Evolutionary conservation across 2,113 vertebrate genomes (phyloP), one percentile per base, ranked within the genome.

Genomic region (Toxostoma redivivum): DNA sequence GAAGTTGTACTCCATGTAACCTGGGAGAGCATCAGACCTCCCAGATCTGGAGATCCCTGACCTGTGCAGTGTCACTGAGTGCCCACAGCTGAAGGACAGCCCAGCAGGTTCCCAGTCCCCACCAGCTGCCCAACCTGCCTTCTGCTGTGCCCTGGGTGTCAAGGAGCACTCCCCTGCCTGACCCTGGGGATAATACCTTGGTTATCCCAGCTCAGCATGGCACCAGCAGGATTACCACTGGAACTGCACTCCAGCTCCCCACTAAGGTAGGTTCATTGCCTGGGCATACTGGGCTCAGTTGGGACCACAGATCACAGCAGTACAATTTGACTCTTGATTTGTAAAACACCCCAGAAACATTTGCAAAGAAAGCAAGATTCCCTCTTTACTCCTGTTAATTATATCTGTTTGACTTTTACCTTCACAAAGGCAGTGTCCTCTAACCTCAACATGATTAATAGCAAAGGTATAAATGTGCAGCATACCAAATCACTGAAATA

Each of bases 41-140:
- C 35, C 42, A 89, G 27, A 33, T 10, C 35, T 10, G 45, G 30
- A 60, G 18, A 81, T 33, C 20, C 23, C 64, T 8, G 6, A 7
- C 57, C 53, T 21, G 17, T 4, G 45, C 77, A 18, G 35, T 20
- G n/a, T 17, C 61, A 80, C 61, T 23, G 31, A 20, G 42, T 4
- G 21, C 35, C 50, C 38, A 37, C 27, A 54, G 22, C 31, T 11
- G 8, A 27, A 54, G 57, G 33, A 58, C 38, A 35, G 4, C 2
- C 37, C 77, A 27, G 38, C 0, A 3, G n/a, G 40, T 25, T 48
- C 4, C 3, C 0, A 2, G 21, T 7, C 47, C 19, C 2, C 0
- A 11, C 22, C 16, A 21, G 40, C n/a, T 65, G 51, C 69, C 37
- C 72, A 64, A 0, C 23, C 51, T 72, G 62, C 45, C 74, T 48